phyloP scores from a whole-genome alignment of 2,888 invertebrate species.

The Thera obeliscata region DNA sequence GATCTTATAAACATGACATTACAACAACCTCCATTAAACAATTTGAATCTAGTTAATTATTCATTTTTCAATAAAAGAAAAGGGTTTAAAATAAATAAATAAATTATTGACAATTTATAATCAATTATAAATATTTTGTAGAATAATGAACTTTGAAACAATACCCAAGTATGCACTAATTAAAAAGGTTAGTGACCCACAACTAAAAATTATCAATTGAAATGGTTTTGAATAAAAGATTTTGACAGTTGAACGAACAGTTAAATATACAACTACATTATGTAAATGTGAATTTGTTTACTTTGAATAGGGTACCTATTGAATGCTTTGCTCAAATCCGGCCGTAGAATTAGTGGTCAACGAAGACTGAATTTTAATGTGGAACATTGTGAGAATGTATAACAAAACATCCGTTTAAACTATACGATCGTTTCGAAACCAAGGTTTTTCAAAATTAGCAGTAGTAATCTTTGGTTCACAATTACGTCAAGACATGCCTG shows the following conservation, averaged over 20 bases:
- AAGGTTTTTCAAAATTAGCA: no score
- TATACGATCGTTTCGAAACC: conserved; percentile 3
- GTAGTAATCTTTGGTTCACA: no score
- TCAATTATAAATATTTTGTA: conserved; percentile 8
- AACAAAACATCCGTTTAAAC: conserved; percentile 27
- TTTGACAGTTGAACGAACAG: conserved; percentile 60
- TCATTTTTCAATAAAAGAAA: neutral
- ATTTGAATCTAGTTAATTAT: neutral
- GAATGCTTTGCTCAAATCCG: conserved; percentile 48
- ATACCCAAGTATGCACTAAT: conserved; percentile 31
- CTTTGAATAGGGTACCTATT: conserved; percentile 49
- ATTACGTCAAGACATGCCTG: no score
- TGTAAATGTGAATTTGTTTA: conserved; percentile 31
- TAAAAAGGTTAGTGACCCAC: conserved; percentile 31
- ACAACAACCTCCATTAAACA: neutral
- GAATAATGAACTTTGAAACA: conserved; percentile 27
- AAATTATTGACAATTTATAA: neutral
- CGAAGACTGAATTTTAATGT: conserved; percentile 35
- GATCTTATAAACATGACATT: neutral
- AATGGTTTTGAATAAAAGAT: conserved; percentile 45
- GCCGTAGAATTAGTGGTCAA: conserved; percentile 37
- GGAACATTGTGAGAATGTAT: conserved; percentile 30
- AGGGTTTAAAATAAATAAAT: neutral
- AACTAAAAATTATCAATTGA: conserved; percentile 39
- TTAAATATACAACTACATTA: conserved; percentile 46